Percentiles rank a stretch among this genome's conserved stretches.
Conservation (phyloP, 2,888 invertebrate genomes). For the Pterostichus madidus region DNA sequence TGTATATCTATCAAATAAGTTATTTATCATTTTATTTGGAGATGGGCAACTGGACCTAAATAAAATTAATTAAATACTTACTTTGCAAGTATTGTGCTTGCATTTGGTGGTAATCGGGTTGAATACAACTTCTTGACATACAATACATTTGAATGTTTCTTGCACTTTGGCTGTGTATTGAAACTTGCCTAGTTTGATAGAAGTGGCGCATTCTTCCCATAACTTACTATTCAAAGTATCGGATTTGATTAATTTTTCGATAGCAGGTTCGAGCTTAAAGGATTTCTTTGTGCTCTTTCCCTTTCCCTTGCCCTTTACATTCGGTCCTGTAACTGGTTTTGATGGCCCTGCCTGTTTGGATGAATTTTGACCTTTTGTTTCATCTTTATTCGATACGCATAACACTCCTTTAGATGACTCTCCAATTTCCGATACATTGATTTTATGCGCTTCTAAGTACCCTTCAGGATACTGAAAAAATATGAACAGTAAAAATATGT, state of each 20-base stretch:
- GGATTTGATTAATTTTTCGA: conserved; percentile 77
- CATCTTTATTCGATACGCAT: no score
- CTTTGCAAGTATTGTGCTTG: conserved; percentile 87
- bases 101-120: conserved; percentile 87
- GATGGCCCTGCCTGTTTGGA: no score
- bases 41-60: no score
- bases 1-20: no score
- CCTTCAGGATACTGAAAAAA: conserved; percentile 84
- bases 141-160: conserved; percentile 86
- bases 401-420: no score
- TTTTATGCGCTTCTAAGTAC: conserved; percentile 80
- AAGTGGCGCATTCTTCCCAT: conserved; percentile 83
- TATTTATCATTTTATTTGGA: no score
- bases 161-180: conserved; percentile 83
- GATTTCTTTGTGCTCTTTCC: conserved; percentile 68
- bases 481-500: not conserved
- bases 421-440: conserved; percentile 68
- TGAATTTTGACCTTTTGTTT: no score
- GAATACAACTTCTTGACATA: conserved; percentile 87
- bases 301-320: conserved; percentile 30
- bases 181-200: conserved; percentile 79
- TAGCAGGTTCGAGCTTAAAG: conserved; percentile 74
- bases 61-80: conserved; percentile 73
- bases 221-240: conserved; percentile 83
- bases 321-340: conserved; percentile 1